Evolutionary conservation across 37 sponge, comb jelly and placozoan species (phyloP).

Genomic region (Oopsacas minuta): DNA sequence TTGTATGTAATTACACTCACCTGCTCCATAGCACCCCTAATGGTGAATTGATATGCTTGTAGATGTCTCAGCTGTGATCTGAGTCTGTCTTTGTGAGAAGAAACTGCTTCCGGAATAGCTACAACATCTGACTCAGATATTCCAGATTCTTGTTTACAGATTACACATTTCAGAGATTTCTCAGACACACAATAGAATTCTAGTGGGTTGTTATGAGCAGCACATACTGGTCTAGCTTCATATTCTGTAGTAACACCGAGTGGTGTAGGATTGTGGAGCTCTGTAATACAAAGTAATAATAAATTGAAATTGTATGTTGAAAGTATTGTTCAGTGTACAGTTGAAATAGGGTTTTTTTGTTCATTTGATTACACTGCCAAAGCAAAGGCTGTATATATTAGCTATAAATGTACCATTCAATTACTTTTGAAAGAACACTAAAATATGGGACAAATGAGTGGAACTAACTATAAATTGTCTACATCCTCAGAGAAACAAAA

Average conservation of each 20-base stretch:
- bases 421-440: no score
- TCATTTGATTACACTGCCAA: no score
- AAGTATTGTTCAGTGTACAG: no score
- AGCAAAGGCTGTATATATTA: no score
- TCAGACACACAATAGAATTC: background rate
- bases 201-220: background rate
- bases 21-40: slow-evolving; percentile 4
- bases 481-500: no score
- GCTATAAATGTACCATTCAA: no score
- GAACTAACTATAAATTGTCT: no score
- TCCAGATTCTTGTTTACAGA: background rate
- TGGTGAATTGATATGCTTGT: slow-evolving; percentile 6
- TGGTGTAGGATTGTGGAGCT: background rate
- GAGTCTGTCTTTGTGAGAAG: slow-evolving; percentile 4
- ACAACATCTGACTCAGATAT: background rate
- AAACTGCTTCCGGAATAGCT: background rate
- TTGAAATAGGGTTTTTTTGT: no score
- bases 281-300: background rate
- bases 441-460: no score
- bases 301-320: no score
- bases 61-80: slow-evolving; percentile 10
- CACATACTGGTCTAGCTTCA: background rate
- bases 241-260: background rate
- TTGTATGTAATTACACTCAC: no score
- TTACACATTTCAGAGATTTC: background rate